Conservation (phyloP, 1,140 invertebrate species). For the Phymorhynchus buccinoides region DNA sequence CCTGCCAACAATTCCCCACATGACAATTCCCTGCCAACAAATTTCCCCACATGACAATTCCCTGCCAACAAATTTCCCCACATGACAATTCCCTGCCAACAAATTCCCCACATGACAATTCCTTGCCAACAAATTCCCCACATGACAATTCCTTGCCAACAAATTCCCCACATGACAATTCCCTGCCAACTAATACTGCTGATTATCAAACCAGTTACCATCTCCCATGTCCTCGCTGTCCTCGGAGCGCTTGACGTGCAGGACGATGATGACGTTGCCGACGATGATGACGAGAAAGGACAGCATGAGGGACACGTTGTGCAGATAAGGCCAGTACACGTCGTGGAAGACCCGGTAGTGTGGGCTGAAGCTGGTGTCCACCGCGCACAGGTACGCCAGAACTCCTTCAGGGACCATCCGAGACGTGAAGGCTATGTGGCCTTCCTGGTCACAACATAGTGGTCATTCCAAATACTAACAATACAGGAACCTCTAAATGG, state of each 20-base stretch:
- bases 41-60: background rate
- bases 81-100: no score
- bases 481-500: no score
- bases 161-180: no score
- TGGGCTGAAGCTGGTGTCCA: conserved; percentile 46
- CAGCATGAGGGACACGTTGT: conserved; percentile 57
- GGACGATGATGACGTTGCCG: conserved; percentile 65
- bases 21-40: no score
- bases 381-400: conserved; percentile 52
- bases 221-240: conserved; percentile 31
- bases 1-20: no score
- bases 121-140: no score
- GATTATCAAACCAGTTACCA: conserved; percentile 57
- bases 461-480: no score
- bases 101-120: no score
- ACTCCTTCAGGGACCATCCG: conserved; percentile 45
- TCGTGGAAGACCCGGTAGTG: conserved; percentile 45
- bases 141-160: no score
- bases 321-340: conserved; percentile 58
- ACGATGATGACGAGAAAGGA: conserved; percentile 56
- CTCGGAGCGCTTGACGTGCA: conserved; percentile 49
- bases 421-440: conserved; percentile 54
- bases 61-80: conserved; percentile 57
- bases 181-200: no score
- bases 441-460: conserved; percentile 28